These are phyloP conservation scores for Nothoprocta pentlandii DNA, from an alignment of 2,113 vertebrate genomes.

Conservation along the genomic window DNA sequence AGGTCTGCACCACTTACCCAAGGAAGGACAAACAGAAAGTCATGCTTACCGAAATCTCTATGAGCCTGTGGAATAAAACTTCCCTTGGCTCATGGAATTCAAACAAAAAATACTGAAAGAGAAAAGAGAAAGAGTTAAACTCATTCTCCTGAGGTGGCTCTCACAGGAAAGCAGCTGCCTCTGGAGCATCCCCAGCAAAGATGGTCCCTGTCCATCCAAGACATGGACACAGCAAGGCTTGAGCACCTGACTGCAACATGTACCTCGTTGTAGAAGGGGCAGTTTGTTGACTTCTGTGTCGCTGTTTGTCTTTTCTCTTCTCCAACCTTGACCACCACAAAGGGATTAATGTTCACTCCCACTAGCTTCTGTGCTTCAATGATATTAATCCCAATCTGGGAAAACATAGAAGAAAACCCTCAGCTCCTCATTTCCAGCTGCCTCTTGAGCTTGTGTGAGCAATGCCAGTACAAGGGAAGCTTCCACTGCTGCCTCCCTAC, in stretches of 20 bases:
- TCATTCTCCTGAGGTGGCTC: background rate
- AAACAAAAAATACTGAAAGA: conserved; percentile 91
- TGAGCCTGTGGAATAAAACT: conserved; percentile 89
- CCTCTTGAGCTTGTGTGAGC: background rate
- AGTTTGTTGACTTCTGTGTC: conserved; percentile 90
- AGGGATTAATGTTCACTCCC: conserved; percentile 94
- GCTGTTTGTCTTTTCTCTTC: conserved; percentile 86
- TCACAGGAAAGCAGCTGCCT: background rate
- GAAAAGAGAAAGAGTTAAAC: background rate
- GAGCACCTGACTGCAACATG: background rate
- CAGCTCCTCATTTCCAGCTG: background rate
- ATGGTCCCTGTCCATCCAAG: background rate
- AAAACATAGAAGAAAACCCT: background rate
- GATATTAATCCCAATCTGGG: conserved; percentile 89
- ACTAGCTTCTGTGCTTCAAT: conserved; percentile 92
- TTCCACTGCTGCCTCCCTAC: background rate
- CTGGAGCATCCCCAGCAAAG: background rate
- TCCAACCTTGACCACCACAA: conserved; percentile 86
- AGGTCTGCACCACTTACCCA: background rate
- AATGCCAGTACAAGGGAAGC: background rate
- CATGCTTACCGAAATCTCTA: conserved; percentile 86
- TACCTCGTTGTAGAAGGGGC: conserved; percentile 89
- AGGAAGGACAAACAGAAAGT: background rate
- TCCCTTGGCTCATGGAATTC: conserved; percentile 89
- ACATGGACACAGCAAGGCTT: rapidly evolving